Percentiles rank a stretch among this genome's conserved stretches.
Evolutionary conservation across 2,113 vertebrate genomes (phyloP).

Genomic region (human (Homo sapiens)): DNA sequence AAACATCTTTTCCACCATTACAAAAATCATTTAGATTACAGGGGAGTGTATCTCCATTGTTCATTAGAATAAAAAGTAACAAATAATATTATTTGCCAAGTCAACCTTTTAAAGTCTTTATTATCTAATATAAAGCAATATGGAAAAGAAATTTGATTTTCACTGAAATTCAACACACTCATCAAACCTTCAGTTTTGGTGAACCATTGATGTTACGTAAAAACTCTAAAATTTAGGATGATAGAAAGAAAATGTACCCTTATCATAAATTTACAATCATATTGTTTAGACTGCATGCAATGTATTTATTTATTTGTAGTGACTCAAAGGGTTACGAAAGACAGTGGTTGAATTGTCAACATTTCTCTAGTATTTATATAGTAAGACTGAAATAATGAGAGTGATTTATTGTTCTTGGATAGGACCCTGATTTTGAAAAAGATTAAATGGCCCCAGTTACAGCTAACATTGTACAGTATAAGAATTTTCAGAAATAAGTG

Average conservation of each 20-base stretch:
- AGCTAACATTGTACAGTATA: neutral
- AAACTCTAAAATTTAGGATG: neutral
- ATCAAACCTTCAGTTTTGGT: neutral
- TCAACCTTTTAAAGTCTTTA: neutral
- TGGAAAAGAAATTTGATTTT: neutral
- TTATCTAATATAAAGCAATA: neutral
- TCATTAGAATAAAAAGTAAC: neutral
- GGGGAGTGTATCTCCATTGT: neutral
- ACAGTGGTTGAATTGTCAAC: conserved; percentile 1
- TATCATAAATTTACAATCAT: neutral
- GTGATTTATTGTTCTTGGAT: conserved; percentile 63
- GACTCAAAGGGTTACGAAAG: conserved; percentile 36
- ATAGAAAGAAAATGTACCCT: neutral
- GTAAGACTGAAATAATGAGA: conserved; percentile 55
- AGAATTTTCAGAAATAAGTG: conserved; percentile 56
- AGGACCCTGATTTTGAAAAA: conserved; percentile 55
- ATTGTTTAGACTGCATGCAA: neutral
- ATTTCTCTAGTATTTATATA: neutral
- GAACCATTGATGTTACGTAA: neutral
- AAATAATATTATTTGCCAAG: neutral
- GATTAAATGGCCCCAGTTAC: conserved; percentile 58
- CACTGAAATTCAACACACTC: neutral
- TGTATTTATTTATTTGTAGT: conserved; percentile 60
- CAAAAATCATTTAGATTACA: neutral
- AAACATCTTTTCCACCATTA: neutral